These are phyloP conservation scores for Hystrix brachyura DNA, from an alignment of 2,113 vertebrate genomes.

Conservation along the genomic window DNA sequence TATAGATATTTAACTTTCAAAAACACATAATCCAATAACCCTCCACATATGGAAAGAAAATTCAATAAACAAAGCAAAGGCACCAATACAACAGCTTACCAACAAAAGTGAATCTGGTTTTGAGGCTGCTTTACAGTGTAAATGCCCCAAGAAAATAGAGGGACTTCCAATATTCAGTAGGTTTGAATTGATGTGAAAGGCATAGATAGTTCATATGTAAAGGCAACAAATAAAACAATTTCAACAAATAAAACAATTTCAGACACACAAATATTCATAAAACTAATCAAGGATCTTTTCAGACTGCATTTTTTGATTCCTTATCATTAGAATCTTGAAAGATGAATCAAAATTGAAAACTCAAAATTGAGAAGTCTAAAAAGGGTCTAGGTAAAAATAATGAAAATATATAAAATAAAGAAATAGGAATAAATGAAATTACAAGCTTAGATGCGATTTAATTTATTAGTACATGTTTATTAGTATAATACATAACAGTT, in stretches of 20 bases:
- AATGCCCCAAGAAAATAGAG: not conserved
- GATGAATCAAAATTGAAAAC: not conserved
- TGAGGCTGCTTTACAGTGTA: not conserved
- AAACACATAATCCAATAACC: constrained; percentile 26
- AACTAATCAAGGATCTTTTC: not conserved
- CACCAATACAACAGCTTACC: not conserved
- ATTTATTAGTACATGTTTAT: not conserved
- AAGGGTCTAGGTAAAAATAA: not conserved
- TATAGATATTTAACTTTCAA: constrained; percentile 35
- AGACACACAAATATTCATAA: not conserved
- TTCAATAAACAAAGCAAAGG: not conserved
- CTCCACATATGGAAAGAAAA: not conserved
- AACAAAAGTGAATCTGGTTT: constrained; percentile 4
- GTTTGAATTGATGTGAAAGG: not conserved
- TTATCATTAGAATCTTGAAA: constrained; percentile 1
- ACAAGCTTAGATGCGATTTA: not conserved
- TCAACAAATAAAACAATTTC: not conserved
- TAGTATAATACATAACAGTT: not conserved
- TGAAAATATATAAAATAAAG: not conserved
- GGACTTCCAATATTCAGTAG: not conserved
- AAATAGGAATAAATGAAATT: not conserved
- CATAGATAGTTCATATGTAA: not conserved
- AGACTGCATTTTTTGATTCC: not conserved
- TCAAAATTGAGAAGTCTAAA: not conserved
- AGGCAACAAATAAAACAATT: not conserved